Base-by-base conservation (phyloP, 2,888 invertebrate genomes). In the Pammene aurita region DNA sequence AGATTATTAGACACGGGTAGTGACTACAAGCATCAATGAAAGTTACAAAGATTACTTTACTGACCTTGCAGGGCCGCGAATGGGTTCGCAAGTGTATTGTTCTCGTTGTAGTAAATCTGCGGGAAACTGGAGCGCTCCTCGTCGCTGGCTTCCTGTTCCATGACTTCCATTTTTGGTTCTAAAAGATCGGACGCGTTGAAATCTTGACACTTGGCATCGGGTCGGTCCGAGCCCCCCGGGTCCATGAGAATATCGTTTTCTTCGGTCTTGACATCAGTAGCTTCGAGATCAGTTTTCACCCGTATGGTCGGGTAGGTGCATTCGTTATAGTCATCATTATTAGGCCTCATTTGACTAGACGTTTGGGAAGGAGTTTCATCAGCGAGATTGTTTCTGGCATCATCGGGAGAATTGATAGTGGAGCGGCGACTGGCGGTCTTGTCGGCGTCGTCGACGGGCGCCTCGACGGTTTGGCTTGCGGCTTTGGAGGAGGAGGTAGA, bases 81-180 rank as follows among this genome's bases (percentile, higher is more conserved):
- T n/a, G 93, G 92, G 76, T 92, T 93, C 34, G 93, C 88, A 50
- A 93, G 82, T 66, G 91, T 78, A 74, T 89, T 92, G 72, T 88
- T 92, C 76, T 92, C 92, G 74, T 84, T 85, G 79, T 85, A 91
- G 77, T 87, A 92, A 72, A 90, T 82, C 68, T 87, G 90, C 71
- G 86, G 90, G 75, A 88, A 92, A 74, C 77, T 81, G 55, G 92
- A 87, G 71, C 92, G 88, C 78, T 95, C 96, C 76, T 95, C 95
- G 80, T 96, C 96, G 82, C 95, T 95, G 73, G 93, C 93, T 86
- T 92, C 92, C 72, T 90, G 95, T 85, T 96, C 96, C 82, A 95
- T 95, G 76, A 95, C 93, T 92, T 96, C 95, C 88, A 95, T 90
- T 93, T 96, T 96, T 79, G 95, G 95, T 92, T 95, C 92, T 74